phyloP scores from a whole-genome alignment of 1,140 invertebrate genomes.

The Zaprionus lachaisei region DNA sequence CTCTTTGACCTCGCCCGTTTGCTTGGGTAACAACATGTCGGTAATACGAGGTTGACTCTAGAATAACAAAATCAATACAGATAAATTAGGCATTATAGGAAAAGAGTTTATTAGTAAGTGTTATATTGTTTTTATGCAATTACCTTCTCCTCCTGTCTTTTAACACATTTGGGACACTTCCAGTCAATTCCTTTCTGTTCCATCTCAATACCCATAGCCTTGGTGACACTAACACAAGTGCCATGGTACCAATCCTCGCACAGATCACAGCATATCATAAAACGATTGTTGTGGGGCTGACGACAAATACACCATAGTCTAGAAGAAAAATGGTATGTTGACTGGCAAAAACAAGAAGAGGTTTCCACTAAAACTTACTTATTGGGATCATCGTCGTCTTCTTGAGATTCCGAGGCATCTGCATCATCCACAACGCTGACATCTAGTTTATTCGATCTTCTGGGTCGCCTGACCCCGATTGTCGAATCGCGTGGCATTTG shows the following conservation, averaged over 20 bases:
- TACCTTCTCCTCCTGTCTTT: slow-evolving; percentile 84
- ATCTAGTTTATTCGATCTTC: slow-evolving; percentile 55
- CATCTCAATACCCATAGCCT: slow-evolving; percentile 95
- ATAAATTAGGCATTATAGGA: too few species aligned
- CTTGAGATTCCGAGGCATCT: slow-evolving; percentile 88
- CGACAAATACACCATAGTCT: slow-evolving; percentile 98
- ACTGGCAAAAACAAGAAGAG: background rate
- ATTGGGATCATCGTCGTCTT: slow-evolving; percentile 96
- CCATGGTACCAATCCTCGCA: slow-evolving; percentile 99
- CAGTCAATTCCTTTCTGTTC: slow-evolving; percentile 95
- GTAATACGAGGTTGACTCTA: slow-evolving; percentile 74
- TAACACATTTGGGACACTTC: slow-evolving; percentile 94
- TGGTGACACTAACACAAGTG: slow-evolving; percentile 96
- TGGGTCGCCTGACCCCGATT: slow-evolving; percentile 19
- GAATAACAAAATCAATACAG: background rate
- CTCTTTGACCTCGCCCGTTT: slow-evolving; percentile 5
- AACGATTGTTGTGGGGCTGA: slow-evolving; percentile 97
- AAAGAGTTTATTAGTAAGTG: background rate
- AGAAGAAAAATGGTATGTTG: slow-evolving; percentile 15
- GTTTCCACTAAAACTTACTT: slow-evolving; percentile 53
- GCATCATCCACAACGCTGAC: slow-evolving; percentile 81
- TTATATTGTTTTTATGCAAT: background rate
- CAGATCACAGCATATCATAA: slow-evolving; percentile 98
- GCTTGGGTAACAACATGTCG: slow-evolving; percentile 61
- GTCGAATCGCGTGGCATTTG: slow-evolving; percentile 31